Evolutionary conservation across 1,140 invertebrate genomes (phyloP), one percentile per base, ranked within the genome.

Genomic region (Drosophila baimaii): DNA sequence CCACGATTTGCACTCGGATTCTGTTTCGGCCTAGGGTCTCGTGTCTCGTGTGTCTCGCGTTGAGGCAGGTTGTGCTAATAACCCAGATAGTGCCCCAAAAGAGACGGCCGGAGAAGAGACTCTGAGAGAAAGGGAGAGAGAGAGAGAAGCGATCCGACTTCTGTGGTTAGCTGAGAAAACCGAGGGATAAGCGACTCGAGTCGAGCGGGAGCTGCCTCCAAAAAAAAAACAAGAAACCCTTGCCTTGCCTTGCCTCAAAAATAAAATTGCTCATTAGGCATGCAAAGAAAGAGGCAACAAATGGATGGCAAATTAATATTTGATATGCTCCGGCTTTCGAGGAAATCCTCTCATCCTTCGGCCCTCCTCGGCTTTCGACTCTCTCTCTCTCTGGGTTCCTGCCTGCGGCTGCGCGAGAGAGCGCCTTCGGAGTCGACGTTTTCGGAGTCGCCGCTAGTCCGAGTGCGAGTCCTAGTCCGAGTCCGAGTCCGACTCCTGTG

Each of bases 21-120:
- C 47, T 25, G 68, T 19, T 25, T 71, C 64, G 33, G 68, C 51
- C 41, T 33, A 39, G 51, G 21, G 51, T 55, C 52, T 59, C 52
- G 62, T 31, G 33, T 55, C 52, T 59, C 46, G 62, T 25, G 33
- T 44, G 54, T 17, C 44, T 64, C 69, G 51, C 56, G 65, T 88
- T 88, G 84, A 84, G 84, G 84, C 84, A 88, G 84, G 84, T 88
- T 88, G 84, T 88, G 84, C 84, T 88, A 88, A 88, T 88, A 88
- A 88, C 84, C 84, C 77, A 88, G 84, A 89, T 89, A 84, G 85
- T 63, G 29, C 23, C 10, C 23, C 10, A 19, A 25, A n/a, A 52
- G 37, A 58, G 43, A 57, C 13, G 29, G 19, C 8, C 13, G 51
- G 13, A n/a, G 51, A 23, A 54, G 51, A 54, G 51, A 54, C 31